Base-by-base conservation (phyloP, 2,113 vertebrate species). In the Takifugu bimaculatus region DNA sequence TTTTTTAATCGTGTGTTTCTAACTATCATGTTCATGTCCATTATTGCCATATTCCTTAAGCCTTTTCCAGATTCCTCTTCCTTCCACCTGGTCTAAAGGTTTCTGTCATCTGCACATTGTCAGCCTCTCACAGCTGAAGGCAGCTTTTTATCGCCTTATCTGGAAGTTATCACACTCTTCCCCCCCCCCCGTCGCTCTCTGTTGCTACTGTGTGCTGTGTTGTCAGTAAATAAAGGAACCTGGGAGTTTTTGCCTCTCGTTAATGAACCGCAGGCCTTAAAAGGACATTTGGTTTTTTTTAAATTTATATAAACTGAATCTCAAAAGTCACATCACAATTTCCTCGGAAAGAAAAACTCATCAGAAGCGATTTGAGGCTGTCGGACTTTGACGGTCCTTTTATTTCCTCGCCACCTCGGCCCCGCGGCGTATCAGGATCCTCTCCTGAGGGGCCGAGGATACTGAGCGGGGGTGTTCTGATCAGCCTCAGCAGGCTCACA, bases 61-160 rank as follows among this genome's bases (percentile, higher is more conserved):
- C 35, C 2, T 6, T 11, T 39, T 39, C 9, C 45, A 15, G 9
- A 47, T n/a, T 56, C n/a, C 47, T 32, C 12, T 25, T n/a, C 50
- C 61, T 72, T 27, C 28, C n/a, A 9, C 45, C 54, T 51, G 29
- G 12, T 75, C 60, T 73, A 77, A 79, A 82, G 63, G 42, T 60
- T 61, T 49, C 72, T 62, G 81, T 66, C 62, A 60, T 61, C 83
- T 85, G 83, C 73, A 76, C 73, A 78, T 60, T 79, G 75, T 88
- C 80, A 84, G 72, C 64, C 73, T 78, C 72, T 78, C 50, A 29
- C 57, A 57, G 54, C 65, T 72, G 56, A 60, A 72, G 56, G 68
- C 77, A 68, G 12, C 2, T 47, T 80, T 78, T 86, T 64, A 85
- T 86, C 65, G n/a, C 86, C 86, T 88, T 89, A 87, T 88, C 85